Evolutionary conservation across 2,797 vertebrate genomes (phyloP).

Genomic region (Phrynocephalus vlangalii): DNA sequence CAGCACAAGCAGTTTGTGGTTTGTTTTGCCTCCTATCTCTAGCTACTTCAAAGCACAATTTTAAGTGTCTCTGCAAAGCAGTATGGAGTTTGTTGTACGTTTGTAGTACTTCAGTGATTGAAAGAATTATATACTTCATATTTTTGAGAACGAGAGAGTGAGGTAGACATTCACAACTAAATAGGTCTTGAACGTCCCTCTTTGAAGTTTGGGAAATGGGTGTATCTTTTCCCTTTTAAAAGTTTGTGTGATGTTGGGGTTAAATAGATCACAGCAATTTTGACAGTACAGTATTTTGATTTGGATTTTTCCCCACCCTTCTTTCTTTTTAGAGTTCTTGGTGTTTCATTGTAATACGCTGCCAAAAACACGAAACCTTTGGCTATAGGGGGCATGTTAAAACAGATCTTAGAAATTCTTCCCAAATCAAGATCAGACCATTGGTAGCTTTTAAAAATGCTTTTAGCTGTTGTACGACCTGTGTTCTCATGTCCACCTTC

Average conservation of each 20-base stretch:
- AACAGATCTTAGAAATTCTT: constrained; percentile 41
- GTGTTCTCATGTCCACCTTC: constrained; percentile 58
- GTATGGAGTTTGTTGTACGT: not conserved
- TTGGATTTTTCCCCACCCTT: not conserved
- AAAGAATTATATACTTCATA: not conserved
- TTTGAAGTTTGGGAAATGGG: not conserved
- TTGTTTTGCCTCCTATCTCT: constrained; percentile 31
- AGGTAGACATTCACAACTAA: not conserved
- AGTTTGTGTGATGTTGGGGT: not conserved
- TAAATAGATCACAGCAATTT: not conserved
- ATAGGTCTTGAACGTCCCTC: not conserved
- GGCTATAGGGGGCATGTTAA: not conserved
- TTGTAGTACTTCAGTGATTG: not conserved
- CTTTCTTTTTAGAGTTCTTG: not conserved
- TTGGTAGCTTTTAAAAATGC: constrained; percentile 39
- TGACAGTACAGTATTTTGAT: not conserved
- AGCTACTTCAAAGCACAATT: too few relatives aligned
- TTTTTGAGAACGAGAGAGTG: not conserved
- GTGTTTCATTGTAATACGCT: not conserved
- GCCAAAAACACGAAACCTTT: constrained; percentile 18
- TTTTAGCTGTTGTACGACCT: constrained; percentile 29
- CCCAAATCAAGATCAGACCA: constrained; percentile 19
- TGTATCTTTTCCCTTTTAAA: not conserved
- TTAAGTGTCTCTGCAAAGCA: not conserved
- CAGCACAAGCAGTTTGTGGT: constrained; percentile 8